Conservation (phyloP, 2,888 invertebrate species). For the Pelosia muscerda region DNA sequence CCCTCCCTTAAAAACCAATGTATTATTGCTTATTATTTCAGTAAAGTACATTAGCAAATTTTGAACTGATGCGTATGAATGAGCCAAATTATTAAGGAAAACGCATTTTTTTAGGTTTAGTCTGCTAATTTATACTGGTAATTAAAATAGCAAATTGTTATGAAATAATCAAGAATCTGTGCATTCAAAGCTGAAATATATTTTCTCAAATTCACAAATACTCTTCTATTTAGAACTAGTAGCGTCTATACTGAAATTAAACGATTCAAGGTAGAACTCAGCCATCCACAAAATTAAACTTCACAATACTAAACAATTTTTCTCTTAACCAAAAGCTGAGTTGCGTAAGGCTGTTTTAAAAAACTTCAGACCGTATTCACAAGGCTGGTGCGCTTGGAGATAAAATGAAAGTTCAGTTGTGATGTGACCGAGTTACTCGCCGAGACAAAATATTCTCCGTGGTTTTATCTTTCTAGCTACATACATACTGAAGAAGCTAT, state of each 20-base stretch:
- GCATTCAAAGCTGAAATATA: background rate
- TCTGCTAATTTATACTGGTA: no score
- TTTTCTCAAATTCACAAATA: background rate
- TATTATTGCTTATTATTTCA: no score
- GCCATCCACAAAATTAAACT: background rate
- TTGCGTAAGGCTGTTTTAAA: constrained; percentile 31
- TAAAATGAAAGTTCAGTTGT: constrained; percentile 54
- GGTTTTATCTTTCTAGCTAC: constrained; percentile 41
- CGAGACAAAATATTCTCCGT: constrained; percentile 42
- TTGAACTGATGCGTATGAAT: no score
- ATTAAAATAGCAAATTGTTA: no score
- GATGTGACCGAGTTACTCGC: constrained; percentile 60
- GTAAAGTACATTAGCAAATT: no score
- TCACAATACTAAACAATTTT: constrained; percentile 6
- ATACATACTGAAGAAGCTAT: constrained; percentile 37
- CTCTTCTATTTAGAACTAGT: constrained; percentile 18
- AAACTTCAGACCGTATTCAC: constrained; percentile 41
- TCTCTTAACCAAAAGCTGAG: constrained; percentile 11
- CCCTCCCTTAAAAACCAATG: no score
- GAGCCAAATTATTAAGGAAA: no score
- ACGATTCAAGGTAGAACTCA: constrained; percentile 5
- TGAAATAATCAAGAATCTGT: no score
- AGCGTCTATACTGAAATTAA: background rate
- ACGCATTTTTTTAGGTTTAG: background rate
- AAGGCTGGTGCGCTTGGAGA: constrained; percentile 33